Conservation (phyloP, 35 echinoderm and acorn worm genomes). For the Lytechinus pictus region DNA sequence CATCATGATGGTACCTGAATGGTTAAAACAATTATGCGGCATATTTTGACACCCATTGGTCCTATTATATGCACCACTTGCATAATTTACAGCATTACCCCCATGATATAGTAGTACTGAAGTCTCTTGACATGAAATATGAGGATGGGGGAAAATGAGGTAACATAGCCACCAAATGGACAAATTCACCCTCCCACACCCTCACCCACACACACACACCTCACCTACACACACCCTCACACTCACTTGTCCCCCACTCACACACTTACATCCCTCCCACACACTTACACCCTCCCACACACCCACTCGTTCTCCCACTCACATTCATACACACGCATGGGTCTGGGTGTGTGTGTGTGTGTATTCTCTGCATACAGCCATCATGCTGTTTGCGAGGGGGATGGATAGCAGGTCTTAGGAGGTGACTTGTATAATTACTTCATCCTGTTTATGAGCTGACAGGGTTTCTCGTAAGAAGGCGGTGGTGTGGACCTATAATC, state of each 20-base stretch:
- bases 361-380: neutral
- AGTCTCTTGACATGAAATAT: neutral
- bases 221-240: no score
- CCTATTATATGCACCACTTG: neutral
- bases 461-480: neutral
- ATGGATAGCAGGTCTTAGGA: neutral
- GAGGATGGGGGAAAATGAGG: neutral
- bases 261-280: no score
- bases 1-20: neutral
- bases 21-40: neutral
- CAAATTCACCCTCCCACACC: neutral
- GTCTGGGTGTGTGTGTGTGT: neutral
- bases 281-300: no score
- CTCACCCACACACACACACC: no score
- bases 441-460: conserved; percentile 27
- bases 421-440: neutral
- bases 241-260: no score
- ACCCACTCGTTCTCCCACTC: no score
- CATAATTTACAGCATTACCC: neutral
- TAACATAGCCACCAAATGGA: neutral
- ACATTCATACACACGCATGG: no score
- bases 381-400: neutral
- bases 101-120: neutral
- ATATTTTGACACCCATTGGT: neutral
- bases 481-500: conserved; percentile 37